These are phyloP conservation scores for Lutraria rhynchaena DNA, from an alignment of 1,140 invertebrate genomes.

Conservation along the genomic window DNA sequence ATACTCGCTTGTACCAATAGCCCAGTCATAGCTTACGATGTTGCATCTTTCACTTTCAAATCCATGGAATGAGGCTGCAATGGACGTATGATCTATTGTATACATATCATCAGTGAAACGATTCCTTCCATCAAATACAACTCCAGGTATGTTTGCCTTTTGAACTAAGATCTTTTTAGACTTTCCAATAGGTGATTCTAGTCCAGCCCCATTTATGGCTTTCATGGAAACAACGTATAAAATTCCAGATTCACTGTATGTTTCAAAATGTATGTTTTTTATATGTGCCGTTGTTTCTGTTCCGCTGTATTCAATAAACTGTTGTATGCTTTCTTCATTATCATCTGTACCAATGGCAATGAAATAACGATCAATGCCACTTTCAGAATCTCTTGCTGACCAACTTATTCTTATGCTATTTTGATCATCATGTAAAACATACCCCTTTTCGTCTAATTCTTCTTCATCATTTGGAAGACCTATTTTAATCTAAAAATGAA, in stretches of 20 bases:
- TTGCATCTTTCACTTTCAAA: slow-evolving; percentile 66
- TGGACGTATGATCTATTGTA: slow-evolving; percentile 45
- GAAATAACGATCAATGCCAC: slow-evolving; percentile 46
- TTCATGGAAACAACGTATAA: slow-evolving; percentile 57
- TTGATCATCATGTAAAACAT: slow-evolving; percentile 60
- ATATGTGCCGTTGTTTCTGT: slow-evolving; percentile 26
- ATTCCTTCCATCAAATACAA: slow-evolving; percentile 61
- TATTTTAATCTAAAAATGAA: slow-evolving; percentile 53
- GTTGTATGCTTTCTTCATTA: not conserved
- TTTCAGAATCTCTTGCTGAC: slow-evolving; percentile 61
- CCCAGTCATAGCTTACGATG: slow-evolving; percentile 66
- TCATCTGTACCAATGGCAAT: slow-evolving; percentile 57
- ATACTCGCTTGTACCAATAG: slow-evolving; percentile 48
- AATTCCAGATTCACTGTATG: not conserved
- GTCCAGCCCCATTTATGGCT: slow-evolving; percentile 59
- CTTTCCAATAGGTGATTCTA: slow-evolving; percentile 24
- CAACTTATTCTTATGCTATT: slow-evolving; percentile 61
- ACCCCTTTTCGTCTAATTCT: slow-evolving; percentile 59
- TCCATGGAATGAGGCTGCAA: slow-evolving; percentile 60
- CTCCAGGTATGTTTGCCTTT: slow-evolving; percentile 61
- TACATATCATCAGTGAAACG: slow-evolving; percentile 49
- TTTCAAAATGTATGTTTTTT: slow-evolving; percentile 13
- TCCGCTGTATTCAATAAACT: slow-evolving; percentile 14
- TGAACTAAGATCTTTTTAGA: slow-evolving; percentile 60
- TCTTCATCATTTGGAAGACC: slow-evolving; percentile 63